Percentiles rank a stretch among this genome's conserved stretches.
phyloP scores from a whole-genome alignment of 2,888 invertebrate species.

The Ophonus ardosiacus region DNA sequence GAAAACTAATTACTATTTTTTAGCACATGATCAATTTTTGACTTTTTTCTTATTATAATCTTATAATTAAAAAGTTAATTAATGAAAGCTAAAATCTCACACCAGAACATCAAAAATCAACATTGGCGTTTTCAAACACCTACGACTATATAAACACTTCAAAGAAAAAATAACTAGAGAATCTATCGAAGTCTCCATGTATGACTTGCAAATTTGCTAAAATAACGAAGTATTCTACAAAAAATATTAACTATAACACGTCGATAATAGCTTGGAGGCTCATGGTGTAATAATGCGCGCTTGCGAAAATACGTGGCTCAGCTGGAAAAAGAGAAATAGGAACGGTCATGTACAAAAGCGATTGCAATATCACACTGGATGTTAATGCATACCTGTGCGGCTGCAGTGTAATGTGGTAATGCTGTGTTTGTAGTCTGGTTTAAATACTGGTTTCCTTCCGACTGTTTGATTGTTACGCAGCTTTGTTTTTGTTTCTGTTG shows the following conservation, averaged over 20 bases:
- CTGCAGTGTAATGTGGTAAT: conserved; percentile 11
- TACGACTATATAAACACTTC: neutral
- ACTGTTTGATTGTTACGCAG: conserved; percentile 21
- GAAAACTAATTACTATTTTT: conserved; percentile 30
- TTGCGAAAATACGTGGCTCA: neutral
- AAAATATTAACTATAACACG: conserved; percentile 45
- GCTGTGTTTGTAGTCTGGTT: conserved; percentile 12
- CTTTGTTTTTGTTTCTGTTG: conserved; percentile 26
- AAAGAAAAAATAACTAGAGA: conserved; percentile 2
- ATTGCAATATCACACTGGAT: conserved; percentile 50
- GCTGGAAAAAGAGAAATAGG: conserved; percentile 10
- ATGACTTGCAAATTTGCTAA: conserved; percentile 55
- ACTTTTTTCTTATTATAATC: conserved; percentile 19
- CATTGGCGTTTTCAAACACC: conserved; percentile 1
- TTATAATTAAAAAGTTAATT: conserved; percentile 15
- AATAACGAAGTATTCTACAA: conserved; percentile 49
- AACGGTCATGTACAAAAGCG: conserved; percentile 46
- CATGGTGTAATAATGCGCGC: neutral
- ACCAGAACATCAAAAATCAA: neutral
- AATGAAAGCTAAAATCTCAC: neutral
- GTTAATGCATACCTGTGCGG: conserved; percentile 20
- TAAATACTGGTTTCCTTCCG: conserved; percentile 35
- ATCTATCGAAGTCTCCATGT: neutral
- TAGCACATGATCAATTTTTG: neutral
- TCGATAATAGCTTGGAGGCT: conserved; percentile 43